Evolutionary conservation across 1,140 invertebrate genomes (phyloP).

Genomic region (Rhagoletis pomonella): DNA sequence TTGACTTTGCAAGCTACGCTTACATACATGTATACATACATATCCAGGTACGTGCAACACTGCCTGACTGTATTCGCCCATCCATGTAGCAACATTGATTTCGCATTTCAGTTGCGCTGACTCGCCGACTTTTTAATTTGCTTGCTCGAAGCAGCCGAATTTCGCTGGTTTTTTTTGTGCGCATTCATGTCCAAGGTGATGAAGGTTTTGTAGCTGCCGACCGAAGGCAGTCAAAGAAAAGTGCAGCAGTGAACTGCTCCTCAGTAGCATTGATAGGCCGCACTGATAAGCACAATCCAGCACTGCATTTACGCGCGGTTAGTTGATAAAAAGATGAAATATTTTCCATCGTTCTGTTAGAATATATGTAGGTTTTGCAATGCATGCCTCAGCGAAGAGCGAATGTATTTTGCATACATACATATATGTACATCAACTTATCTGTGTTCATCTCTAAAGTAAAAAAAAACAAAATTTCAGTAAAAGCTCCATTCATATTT

Average conservation of each 20-base stretch:
- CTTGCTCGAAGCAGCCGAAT: not conserved
- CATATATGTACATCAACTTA: no score
- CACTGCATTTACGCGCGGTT: not conserved
- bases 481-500: no score
- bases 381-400: no score
- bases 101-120: not conserved
- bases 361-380: no score
- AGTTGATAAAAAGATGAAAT: no score
- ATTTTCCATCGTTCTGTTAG: no score
- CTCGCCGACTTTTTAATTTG: constrained; percentile 34
- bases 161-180: not conserved
- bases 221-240: not conserved
- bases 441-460: no score
- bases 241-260: not conserved
- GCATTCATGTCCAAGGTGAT: not conserved
- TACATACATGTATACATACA: not conserved
- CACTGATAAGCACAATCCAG: not conserved
- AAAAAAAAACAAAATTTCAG: no score
- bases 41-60: not conserved
- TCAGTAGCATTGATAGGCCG: not conserved
- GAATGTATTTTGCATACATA: no score
- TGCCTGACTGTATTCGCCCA: not conserved
- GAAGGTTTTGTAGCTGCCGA: not conserved
- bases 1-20: not conserved
- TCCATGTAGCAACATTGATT: constrained; percentile 14